phyloP scores from a whole-genome alignment of 1,140 invertebrate species.

The Drosophila burlai region DNA sequence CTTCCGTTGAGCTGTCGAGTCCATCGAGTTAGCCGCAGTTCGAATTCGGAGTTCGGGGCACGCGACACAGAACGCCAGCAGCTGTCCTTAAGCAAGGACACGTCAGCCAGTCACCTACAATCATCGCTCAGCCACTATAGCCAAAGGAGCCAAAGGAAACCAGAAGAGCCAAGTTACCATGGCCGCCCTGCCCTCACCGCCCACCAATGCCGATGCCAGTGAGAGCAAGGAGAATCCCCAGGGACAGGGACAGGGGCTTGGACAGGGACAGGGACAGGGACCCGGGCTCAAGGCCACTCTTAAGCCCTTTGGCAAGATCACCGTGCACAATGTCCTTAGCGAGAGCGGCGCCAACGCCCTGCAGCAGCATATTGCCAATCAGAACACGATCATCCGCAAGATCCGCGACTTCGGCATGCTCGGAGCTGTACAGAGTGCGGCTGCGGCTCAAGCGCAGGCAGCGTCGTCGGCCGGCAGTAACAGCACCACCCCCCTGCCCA shows the following conservation, averaged over 20 bases:
- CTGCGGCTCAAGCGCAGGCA: conserved; percentile 9
- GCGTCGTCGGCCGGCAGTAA: background rate
- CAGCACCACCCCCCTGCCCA: background rate
- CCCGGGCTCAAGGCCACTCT: conserved; percentile 11
- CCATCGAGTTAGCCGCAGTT: conserved; percentile 45
- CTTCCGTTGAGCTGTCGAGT: conserved; percentile 60
- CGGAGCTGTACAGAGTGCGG: conserved; percentile 71
- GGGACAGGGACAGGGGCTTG: background rate
- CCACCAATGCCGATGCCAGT: conserved; percentile 22
- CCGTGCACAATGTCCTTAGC: conserved; percentile 78
- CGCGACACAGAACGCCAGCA: conserved; percentile 84
- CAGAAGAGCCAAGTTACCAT: conserved; percentile 24
- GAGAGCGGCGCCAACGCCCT: conserved; percentile 74
- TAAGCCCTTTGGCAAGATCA: conserved; percentile 78
- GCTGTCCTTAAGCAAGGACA: conserved; percentile 69
- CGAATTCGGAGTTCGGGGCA: conserved; percentile 72
- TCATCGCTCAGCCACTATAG: conserved; percentile 17
- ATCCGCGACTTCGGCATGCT: conserved; percentile 83
- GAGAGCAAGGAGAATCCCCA: conserved; percentile 48
- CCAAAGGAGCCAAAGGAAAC: conserved; percentile 1
- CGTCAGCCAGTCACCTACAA: conserved; percentile 2
- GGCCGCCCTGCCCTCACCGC: conserved; percentile 65
- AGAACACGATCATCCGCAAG: conserved; percentile 79
- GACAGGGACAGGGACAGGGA: conserved; percentile 11
- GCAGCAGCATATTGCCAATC: conserved; percentile 69